phyloP scores from a whole-genome alignment of 2,797 vertebrate species.

The Erpetoichthys calabaricus region DNA sequence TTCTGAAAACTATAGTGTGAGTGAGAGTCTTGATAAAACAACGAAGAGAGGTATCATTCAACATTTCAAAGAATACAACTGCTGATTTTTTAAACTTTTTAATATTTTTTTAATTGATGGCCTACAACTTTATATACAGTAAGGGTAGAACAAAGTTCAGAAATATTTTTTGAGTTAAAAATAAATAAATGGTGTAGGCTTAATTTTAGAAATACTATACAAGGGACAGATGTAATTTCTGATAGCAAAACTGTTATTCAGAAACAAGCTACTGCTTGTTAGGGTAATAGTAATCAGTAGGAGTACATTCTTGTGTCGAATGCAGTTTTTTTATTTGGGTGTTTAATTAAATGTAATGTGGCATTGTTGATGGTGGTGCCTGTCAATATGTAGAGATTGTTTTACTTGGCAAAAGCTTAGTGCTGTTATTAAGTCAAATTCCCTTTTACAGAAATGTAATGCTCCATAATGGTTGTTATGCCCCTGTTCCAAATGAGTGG shows the following conservation, averaged over 20 bases:
- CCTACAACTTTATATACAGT: no score
- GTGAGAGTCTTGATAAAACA: no score
- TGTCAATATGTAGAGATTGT: conserved; percentile 21
- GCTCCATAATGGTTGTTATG: conserved; percentile 13
- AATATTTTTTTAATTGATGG: no score
- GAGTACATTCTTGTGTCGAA: conserved; percentile 10
- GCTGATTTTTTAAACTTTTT: no score
- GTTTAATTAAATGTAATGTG: conserved; percentile 26
- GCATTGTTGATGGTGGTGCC: conserved; percentile 27
- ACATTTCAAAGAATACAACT: no score
- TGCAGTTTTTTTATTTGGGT: conserved; percentile 11
- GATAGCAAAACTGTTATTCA: conserved; percentile 1
- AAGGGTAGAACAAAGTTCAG: no score
- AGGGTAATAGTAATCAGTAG: background rate
- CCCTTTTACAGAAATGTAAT: conserved; percentile 8
- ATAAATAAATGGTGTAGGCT: background rate
- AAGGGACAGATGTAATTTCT: background rate
- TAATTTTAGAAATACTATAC: background rate
- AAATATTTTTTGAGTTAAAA: conserved; percentile 32
- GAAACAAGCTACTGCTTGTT: background rate
- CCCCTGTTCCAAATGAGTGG: conserved; percentile 29
- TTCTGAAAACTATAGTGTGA: no score
- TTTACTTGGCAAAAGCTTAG: conserved; percentile 18
- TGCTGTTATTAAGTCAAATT: conserved; percentile 5
- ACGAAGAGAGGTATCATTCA: no score